These are phyloP conservation scores for Protobothrops flavoviridis DNA, from an alignment of 2,113 vertebrate species.

Conservation along the genomic window DNA sequence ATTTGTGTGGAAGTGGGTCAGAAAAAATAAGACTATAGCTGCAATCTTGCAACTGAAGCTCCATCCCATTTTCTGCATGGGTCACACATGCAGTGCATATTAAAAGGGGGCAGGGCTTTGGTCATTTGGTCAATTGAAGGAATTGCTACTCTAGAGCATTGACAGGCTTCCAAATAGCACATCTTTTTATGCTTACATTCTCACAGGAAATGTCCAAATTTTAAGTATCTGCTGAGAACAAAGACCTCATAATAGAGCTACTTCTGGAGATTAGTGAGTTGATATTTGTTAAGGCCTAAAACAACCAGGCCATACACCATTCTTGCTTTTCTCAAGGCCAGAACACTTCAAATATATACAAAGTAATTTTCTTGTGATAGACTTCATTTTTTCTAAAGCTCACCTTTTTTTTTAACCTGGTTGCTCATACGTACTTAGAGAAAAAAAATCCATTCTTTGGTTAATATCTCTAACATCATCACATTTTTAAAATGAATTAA, in stretches of 20 bases:
- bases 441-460: neutral
- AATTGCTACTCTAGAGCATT: neutral
- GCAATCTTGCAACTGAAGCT: too few species aligned
- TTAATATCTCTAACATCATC: slow-evolving; percentile 23
- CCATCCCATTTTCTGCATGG: neutral
- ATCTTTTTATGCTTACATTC: neutral
- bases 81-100: neutral
- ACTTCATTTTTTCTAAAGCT: neutral
- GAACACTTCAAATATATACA: too few species aligned
- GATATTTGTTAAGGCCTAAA: neutral
- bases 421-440: neutral
- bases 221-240: neutral
- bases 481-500: fast-evolving
- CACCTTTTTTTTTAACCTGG: neutral
- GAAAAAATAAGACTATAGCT: too few species aligned
- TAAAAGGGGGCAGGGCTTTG: neutral
- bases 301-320: too few species aligned
- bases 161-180: neutral
- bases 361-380: neutral
- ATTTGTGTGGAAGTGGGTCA: too few species aligned
- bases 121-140: neutral
- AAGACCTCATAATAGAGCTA: neutral
- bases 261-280: neutral
- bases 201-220: neutral
- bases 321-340: neutral